These are phyloP conservation scores for Leptobrachium leishanense DNA, from an alignment of 2,113 vertebrate genomes.

Conservation along the genomic window DNA sequence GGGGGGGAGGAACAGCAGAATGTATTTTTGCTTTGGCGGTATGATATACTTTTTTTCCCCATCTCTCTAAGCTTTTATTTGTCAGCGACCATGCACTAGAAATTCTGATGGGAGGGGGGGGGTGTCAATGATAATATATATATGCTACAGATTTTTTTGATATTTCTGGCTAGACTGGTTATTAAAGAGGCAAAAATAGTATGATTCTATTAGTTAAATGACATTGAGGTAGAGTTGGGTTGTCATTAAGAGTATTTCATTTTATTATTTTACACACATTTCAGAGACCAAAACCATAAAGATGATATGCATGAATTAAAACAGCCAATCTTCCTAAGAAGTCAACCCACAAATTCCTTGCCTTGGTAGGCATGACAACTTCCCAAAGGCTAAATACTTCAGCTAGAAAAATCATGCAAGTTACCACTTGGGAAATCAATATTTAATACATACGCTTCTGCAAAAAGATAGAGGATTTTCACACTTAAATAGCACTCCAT, in stretches of 20 bases:
- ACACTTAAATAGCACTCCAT: slow-evolving; percentile 36
- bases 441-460: slow-evolving; percentile 34
- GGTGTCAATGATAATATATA: too few relatives aligned
- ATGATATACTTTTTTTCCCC: too few relatives aligned
- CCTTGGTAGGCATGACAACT: slow-evolving; percentile 44
- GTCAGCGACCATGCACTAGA: too few relatives aligned
- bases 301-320: slow-evolving; percentile 42
- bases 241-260: slow-evolving; percentile 32
- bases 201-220: slow-evolving; percentile 26
- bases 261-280: slow-evolving; percentile 32
- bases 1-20: too few relatives aligned
- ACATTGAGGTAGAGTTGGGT: slow-evolving; percentile 1
- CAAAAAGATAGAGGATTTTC: slow-evolving; percentile 32
- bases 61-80: too few relatives aligned
- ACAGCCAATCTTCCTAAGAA: slow-evolving; percentile 31
- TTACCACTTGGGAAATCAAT: slow-evolving; percentile 44
- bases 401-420: slow-evolving; percentile 37
- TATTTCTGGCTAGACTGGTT: too few relatives aligned
- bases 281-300: slow-evolving; percentile 23
- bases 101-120: too few relatives aligned
- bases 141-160: too few relatives aligned
- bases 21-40: too few relatives aligned
- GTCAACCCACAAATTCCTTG: slow-evolving; percentile 30
- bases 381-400: slow-evolving; percentile 42
- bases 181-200: too few relatives aligned